Evolutionary conservation across 2,113 vertebrate genomes (phyloP), one percentile per base, ranked within the genome.

Genomic region (Spheniscus mendiculus): DNA sequence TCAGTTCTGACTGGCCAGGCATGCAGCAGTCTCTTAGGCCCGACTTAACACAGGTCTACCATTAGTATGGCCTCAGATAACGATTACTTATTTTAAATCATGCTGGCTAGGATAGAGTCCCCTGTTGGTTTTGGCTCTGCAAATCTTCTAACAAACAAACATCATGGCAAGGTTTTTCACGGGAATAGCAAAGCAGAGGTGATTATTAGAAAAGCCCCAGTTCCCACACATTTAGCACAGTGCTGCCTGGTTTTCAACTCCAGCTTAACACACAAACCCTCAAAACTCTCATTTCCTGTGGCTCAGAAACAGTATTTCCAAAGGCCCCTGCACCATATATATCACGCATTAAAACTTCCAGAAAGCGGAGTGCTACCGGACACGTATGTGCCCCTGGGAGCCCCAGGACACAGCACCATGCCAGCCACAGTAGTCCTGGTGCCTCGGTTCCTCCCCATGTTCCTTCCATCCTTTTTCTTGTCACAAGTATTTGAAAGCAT

Each of bases 341-440:
- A 63, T 76, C 16, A 58, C 32, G 5, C 47, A 76, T 42, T 30
- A 38, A 81, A 67, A 58, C 22, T 38, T 10, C 29, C 2, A 69
- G 36, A 70, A 40, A 73, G 42, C 45, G 30, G n/a, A 74, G 27
- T 29, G 32, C 38, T 63, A 23, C 36, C 12, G 34, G 67, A 12
- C 63, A 12, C 0, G 0, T 11, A 25, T 3, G 30, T 34, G 23
- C 12, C n/a, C 26, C 0, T 1, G 23, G 63, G 29, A 90, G 29
- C 13, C 7, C 11, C 65, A 61, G 63, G 65, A 66, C 58, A 47
- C 11, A 72, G 26, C 69, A 40, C 5, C 32, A 27, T 3, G 20
- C 4, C 45, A 73, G 36, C 18, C 44, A 45, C 11, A 23, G 61
- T 40, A 89, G 53, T 58, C 45, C 59, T 69, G 53, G 36, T 32